Evolutionary conservation across 1,140 invertebrate species (phyloP), one percentile per base, ranked within the genome.

Genomic region (Triops cancriformis): DNA sequence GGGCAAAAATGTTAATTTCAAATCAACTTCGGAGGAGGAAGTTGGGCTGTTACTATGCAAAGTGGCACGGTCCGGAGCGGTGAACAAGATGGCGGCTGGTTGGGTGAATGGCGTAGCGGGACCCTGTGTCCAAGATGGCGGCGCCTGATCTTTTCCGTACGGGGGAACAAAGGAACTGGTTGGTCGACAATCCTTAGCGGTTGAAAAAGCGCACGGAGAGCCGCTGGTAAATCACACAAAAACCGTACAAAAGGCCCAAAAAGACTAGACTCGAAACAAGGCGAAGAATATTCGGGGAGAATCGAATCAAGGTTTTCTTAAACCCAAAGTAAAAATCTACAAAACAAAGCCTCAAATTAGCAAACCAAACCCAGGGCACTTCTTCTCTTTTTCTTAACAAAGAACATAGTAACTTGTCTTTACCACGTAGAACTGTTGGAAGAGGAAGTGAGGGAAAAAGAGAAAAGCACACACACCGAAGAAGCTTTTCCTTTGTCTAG

Each of bases 71-170:
- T 42, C 11, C 51, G 26, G 14, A 26, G 28, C 28, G 23, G 76
- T 77, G 76, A 72, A 72, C 77, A 78, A 78, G 42, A 78, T 78
- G 77, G 77, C 77, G 77, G 77, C 77, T 73, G 72, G 64, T 26
- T 72, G 23, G 41, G 42, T 64, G 51, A 64, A 64, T 64, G 51
- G 51, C 51, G 51, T 64, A 64, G 51, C 51, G n/a, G n/a, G 23
- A 23, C 51, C 3, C 14, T 14, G 31, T 23, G 9, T n/a, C 23
- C 77, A 78, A 78, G 77, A 78, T 78, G 77, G 77, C 77, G 77
- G 18, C 64, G 72, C 26, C 27, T 43, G 72, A 74, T 37, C 14
- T 64, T 45, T 7, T 45, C 9, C 9, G 51, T 6, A 64, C 51
- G 51, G 51, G 23, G 23, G 18, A 64, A 64, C 31, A 37, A 64